These are phyloP conservation scores for Piezodorus guildinii DNA, from an alignment of 1,140 invertebrate species.

Conservation along the genomic window DNA sequence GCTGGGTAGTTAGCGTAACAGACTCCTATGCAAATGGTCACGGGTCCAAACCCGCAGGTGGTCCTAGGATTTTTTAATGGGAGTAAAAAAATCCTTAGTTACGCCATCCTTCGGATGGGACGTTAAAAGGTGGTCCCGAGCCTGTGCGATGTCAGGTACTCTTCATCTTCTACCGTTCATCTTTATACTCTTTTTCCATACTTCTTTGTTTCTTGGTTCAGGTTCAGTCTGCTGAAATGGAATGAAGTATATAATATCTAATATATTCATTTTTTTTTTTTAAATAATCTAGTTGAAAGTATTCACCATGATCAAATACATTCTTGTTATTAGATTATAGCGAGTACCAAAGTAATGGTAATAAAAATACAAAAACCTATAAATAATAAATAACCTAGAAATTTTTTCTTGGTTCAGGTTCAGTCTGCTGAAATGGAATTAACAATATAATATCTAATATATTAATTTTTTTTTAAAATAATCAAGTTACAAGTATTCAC, in stretches of 20 bases:
- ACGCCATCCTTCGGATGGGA: no score
- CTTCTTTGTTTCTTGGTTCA: slow-evolving; percentile 4
- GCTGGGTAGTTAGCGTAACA: no score
- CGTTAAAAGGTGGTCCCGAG: no score
- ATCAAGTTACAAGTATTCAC: neutral
- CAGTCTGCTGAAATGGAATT: neutral
- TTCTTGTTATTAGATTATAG: neutral
- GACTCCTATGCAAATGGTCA: no score
- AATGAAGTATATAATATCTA: neutral
- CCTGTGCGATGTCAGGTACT: no score
- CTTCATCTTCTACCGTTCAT: neutral
- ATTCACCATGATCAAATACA: neutral
- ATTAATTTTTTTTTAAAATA: neutral
- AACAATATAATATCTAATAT: neutral
- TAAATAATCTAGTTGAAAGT: neutral
- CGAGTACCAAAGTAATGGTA: no score
- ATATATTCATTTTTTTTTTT: neutral
- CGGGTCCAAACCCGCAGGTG: no score
- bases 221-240: neutral
- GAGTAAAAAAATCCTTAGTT: no score
- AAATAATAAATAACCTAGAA: no score
- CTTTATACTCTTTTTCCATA: neutral
- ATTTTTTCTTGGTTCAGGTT: slow-evolving; percentile 4
- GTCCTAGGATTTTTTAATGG: no score
- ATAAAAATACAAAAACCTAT: no score